Evolutionary conservation across 2,113 vertebrate genomes (phyloP).

Genomic region (Bagarius yarrelli): DNA sequence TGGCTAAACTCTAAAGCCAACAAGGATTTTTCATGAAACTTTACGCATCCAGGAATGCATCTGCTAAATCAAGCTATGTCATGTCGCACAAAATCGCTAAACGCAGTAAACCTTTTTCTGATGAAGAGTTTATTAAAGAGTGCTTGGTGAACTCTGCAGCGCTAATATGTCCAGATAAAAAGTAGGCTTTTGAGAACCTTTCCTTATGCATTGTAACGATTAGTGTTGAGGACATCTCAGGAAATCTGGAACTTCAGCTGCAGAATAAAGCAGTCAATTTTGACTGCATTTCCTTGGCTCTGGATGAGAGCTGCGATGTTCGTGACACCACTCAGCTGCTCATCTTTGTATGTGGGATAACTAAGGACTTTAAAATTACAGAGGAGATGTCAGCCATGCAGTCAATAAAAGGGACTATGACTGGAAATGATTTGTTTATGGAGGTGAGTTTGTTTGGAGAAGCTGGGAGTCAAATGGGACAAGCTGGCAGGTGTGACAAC

Average conservation of each 20-base stretch:
- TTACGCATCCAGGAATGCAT: constrained; percentile 30
- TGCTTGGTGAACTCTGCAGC: constrained; percentile 51
- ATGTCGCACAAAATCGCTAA: constrained; percentile 53
- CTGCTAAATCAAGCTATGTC: constrained; percentile 32
- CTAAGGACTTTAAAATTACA: background rate
- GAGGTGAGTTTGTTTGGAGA: background rate
- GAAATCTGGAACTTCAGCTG: no score
- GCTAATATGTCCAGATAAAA: constrained; percentile 30
- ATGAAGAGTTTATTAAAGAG: constrained; percentile 28
- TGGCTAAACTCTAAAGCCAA: constrained; percentile 43
- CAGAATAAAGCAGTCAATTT: no score
- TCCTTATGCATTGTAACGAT: no score
- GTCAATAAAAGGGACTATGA: no score
- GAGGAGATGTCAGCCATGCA: no score
- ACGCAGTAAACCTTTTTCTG: constrained; percentile 46
- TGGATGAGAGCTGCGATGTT: no score
- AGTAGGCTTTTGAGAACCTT: background rate
- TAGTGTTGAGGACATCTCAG: no score
- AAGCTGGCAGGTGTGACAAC: constrained; percentile 26
- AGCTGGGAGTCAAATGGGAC: constrained; percentile 34
- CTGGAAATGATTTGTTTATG: no score
- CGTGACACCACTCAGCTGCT: no score
- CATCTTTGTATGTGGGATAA: no score
- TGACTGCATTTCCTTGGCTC: no score
- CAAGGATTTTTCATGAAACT: constrained; percentile 31